phyloP scores from a whole-genome alignment of 2,888 invertebrate species.

The Augochlorella aurata region DNA sequence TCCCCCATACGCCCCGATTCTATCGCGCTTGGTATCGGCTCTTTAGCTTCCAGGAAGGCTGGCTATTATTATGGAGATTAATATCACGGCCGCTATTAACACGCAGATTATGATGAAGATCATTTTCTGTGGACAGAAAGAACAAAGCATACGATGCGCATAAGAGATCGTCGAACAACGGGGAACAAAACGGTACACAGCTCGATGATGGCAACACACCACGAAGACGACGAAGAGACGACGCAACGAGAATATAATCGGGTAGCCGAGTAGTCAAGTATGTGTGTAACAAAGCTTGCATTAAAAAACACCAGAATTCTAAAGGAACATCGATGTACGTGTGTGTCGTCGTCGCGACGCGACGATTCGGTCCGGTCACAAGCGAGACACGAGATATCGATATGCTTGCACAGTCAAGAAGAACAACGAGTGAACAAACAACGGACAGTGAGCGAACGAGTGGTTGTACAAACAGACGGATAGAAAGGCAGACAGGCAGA shows the following conservation, averaged over 20 bases:
- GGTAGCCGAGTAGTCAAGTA: neutral
- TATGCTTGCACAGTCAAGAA: constrained; percentile 23
- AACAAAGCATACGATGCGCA: constrained; percentile 41
- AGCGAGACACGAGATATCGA: constrained; percentile 19
- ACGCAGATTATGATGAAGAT: constrained; percentile 81
- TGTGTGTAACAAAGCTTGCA: neutral
- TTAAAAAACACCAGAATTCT: constrained; percentile 12
- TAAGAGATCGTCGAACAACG: constrained; percentile 28
- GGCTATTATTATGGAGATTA: constrained; percentile 78
- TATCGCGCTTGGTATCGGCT: constrained; percentile 46
- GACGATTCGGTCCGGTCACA: neutral
- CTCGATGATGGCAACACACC: neutral
- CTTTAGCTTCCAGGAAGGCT: constrained; percentile 76
- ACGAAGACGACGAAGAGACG: neutral
- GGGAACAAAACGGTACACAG: neutral
- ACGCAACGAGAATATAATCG: constrained; percentile 8
- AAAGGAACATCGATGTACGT: constrained; percentile 8
- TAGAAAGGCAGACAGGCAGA: constrained; percentile 18
- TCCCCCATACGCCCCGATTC: neutral
- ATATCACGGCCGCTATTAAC: constrained; percentile 78
- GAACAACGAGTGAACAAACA: constrained; percentile 20
- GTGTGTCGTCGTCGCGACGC: neutral
- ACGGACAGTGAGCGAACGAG: constrained; percentile 6
- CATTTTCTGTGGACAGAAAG: constrained; percentile 81
- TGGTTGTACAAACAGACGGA: constrained; percentile 13